Base-by-base conservation (phyloP, 2,888 invertebrate genomes). In the Volucella zonaria region DNA sequence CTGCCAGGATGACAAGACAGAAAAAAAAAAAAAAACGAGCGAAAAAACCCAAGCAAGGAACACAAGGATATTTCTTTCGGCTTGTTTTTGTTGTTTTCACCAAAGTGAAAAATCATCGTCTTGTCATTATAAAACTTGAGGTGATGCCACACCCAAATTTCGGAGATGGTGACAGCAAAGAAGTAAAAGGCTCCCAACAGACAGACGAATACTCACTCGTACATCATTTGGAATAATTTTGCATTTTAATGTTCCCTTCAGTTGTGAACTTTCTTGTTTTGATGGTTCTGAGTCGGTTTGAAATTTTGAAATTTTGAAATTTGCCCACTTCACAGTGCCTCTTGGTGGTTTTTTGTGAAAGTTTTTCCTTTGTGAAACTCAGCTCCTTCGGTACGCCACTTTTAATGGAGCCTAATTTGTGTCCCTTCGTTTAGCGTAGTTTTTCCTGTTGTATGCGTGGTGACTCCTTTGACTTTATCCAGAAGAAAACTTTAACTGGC, bases 111-210 rank as follows among this genome's bases (percentile, higher is more conserved):
- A 58, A 47, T 58, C 58, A 70, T 49, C 38, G 11, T 47, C 43
- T 47, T 58, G 58, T 70, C 70, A 58, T 70, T 70, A 70, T 54
- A n/a, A 31, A 43, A 43, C 45, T 40, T 43, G 49, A 10, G 15
- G 23, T 49, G 62, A 38, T 64, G 38, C 38, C 49, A 64, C 47
- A 9, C 47, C 38, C 15, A 3, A 14, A 9, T 45, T n/a, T 14
- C 49, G 1, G 43, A 15, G 15, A 42, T 43, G 40, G 15, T 58
- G 40, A 14, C 11, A 10, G 15, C 40, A 15, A 31, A 31, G 6
- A 31, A 31, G 31, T 6, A 42, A 43, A 64, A 64, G 47, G 47
- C 4, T 64, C 38, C 10, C 52, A 42, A 23, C 11, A 45, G 14
- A 43, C 3, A 45, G 45, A 45, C 45, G 45, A 45, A n/a, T 11